Evolutionary conservation across 2,797 vertebrate genomes (phyloP).

Genomic region (Chloroceryle inda): DNA sequence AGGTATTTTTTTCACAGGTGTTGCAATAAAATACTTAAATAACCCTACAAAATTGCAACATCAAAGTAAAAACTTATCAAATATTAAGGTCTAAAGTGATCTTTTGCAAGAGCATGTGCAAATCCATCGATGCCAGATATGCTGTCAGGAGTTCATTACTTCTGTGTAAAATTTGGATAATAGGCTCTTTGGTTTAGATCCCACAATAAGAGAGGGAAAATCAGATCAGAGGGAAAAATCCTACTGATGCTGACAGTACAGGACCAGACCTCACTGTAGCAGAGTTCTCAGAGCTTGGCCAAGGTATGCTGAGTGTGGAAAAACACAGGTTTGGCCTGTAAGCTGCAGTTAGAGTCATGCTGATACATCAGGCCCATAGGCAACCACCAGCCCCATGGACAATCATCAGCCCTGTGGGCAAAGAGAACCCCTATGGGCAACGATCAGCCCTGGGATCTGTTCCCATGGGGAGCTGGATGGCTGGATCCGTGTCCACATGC

Average conservation of each 20-base stretch:
- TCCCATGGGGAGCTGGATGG: background rate
- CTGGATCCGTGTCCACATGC: rapidly evolving
- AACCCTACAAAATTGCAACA: conserved; percentile 2
- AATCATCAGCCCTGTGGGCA: background rate
- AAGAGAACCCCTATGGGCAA: background rate
- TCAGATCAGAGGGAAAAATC: background rate
- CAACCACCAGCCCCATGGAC: background rate
- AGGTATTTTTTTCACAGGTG: conserved; percentile 20
- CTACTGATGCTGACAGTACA: rapidly evolving
- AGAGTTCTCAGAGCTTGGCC: background rate
- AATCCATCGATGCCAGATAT: background rate
- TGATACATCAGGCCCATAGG: background rate
- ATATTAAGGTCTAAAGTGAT: conserved; percentile 33
- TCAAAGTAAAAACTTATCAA: conserved; percentile 23
- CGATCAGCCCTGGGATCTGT: background rate
- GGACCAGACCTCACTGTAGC: background rate
- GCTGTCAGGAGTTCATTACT: background rate
- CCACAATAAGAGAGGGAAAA: background rate
- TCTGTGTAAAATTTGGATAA: background rate
- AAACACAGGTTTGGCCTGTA: rapidly evolving
- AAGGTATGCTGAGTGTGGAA: rapidly evolving
- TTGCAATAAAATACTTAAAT: conserved; percentile 30
- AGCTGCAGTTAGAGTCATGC: rapidly evolving
- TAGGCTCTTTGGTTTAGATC: background rate
- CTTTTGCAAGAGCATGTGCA: background rate